These are phyloP conservation scores for Steinernema scapterisci DNA, from an alignment of 2,888 invertebrate species.

Conservation along the genomic window DNA sequence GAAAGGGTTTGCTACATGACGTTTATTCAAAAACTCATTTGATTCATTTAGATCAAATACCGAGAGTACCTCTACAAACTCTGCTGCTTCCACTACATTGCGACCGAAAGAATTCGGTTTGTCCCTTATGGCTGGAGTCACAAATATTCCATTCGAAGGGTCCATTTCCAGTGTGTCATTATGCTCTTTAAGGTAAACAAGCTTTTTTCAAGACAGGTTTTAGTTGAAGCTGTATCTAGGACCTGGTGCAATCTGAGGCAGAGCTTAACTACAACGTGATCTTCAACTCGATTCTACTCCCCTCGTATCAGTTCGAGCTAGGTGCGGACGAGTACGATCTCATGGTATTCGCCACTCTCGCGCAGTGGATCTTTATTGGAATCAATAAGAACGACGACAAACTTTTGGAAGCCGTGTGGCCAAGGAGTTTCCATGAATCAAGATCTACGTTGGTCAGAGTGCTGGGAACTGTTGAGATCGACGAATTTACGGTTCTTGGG, in stretches of 20 bases:
- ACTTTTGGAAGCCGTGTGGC: conserved; percentile 35
- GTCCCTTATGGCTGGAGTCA: conserved; percentile 44
- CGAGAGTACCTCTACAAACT: conserved; percentile 42
- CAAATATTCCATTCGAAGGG: conserved; percentile 36
- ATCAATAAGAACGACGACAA: conserved; percentile 43
- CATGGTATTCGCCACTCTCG: conserved; percentile 34
- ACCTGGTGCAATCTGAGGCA: conserved; percentile 11
- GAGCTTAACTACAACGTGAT: conserved; percentile 24
- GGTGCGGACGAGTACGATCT: neutral
- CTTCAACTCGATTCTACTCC: conserved; percentile 8
- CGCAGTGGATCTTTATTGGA: conserved; percentile 44
- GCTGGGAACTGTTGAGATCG: neutral
- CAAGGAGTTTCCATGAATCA: neutral
- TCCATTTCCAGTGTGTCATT: conserved; percentile 41
- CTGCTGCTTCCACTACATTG: conserved; percentile 47
- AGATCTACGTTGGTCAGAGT: neutral
- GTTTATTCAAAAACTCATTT: neutral
- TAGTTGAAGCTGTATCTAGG: too few species aligned
- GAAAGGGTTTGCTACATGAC: neutral
- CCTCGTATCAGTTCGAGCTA: conserved; percentile 4
- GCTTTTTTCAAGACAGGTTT: neutral
- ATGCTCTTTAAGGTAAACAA: conserved; percentile 41
- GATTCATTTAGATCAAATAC: conserved; percentile 35
- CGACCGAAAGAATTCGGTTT: conserved; percentile 42
- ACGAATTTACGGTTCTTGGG: neutral